Evolutionary conservation across 2,797 vertebrate species (phyloP), one percentile per base, ranked within the genome.

Genomic region (Clarias pachynema): DNA sequence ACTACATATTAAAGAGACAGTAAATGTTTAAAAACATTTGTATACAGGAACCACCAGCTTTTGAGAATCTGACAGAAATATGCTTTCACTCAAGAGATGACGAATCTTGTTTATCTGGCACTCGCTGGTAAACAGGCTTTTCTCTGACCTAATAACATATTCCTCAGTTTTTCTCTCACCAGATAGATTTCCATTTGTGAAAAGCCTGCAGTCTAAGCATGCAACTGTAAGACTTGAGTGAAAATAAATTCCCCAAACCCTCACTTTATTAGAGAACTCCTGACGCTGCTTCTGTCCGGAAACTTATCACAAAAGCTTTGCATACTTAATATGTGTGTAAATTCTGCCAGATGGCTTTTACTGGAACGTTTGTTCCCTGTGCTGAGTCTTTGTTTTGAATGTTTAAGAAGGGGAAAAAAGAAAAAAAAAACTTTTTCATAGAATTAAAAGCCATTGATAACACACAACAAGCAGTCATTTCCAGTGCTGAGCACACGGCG

Each of bases 391-490:
- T 93, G 90, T 94, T 77, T 89, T 91, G 84, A 90, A 92, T 85
- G 89, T 72, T 4, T 8, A 3, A 8, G 62, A 65, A 65, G 87
- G 84, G 56, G 1, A 16, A 59, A 0, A 22, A 79, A 77, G 86
- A 88, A 85, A 91, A 84, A 84, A 87, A 91, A 87, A 87, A 29
- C 20, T 91, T 88, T 93, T 90, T 86, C 88, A 88, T 86, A 92
- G 93, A 93, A 91, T 94, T 94, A 93, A 94, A 94, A 87, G 87
- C 89, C 91, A 91, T 90, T 93, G 91, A 94, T 94, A 91, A 93
- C 87, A 89, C 88, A 86, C 88, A 92, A 86, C 88, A 92, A 88
- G 85, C 90, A 86, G 89, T 91, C 90, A 90, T 91, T 18, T 69
- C 89, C 79, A 83, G 81, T 77, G 89, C 84, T 87, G 90, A 91